Conservation (phyloP, 2,888 invertebrate species). For the Chaetoderma sp. region DNA sequence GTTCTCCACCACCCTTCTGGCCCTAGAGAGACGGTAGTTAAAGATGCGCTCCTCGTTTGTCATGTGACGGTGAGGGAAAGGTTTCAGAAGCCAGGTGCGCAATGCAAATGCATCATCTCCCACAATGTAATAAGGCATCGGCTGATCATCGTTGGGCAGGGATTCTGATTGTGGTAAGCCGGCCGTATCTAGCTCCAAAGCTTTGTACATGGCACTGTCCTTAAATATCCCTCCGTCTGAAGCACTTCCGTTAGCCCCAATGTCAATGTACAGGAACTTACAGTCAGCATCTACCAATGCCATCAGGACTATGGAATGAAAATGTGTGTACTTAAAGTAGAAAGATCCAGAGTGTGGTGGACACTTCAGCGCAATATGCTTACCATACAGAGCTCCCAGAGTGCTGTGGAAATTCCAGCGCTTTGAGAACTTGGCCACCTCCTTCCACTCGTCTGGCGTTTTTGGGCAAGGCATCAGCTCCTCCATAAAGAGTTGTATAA, state of each 20-base stretch:
- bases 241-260: neutral
- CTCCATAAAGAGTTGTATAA: constrained; percentile 6
- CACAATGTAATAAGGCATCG: constrained; percentile 6
- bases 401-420: constrained; percentile 9
- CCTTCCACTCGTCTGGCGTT: constrained; percentile 12
- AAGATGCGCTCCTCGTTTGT: constrained; percentile 7
- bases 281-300: constrained; percentile 2
- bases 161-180: constrained; percentile 10
- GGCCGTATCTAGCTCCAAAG: neutral
- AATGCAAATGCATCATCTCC: constrained; percentile 18
- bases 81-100: constrained; percentile 22
- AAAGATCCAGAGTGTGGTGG: neutral
- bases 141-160: constrained; percentile 13
- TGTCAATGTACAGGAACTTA: constrained; percentile 4
- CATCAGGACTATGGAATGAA: constrained; percentile 10
- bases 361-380: constrained; percentile 3
- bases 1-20: constrained; percentile 1
- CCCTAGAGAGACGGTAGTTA: constrained; percentile 8
- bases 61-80: constrained; percentile 6
- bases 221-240: constrained; percentile 6
- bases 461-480: constrained; percentile 12
- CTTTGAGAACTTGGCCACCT: constrained; percentile 2
- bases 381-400: constrained; percentile 16
- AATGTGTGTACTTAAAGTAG: constrained; percentile 13
- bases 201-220: neutral